Base-by-base conservation (phyloP, 2,113 vertebrate species). In the Neolamprologus hecqui region DNA sequence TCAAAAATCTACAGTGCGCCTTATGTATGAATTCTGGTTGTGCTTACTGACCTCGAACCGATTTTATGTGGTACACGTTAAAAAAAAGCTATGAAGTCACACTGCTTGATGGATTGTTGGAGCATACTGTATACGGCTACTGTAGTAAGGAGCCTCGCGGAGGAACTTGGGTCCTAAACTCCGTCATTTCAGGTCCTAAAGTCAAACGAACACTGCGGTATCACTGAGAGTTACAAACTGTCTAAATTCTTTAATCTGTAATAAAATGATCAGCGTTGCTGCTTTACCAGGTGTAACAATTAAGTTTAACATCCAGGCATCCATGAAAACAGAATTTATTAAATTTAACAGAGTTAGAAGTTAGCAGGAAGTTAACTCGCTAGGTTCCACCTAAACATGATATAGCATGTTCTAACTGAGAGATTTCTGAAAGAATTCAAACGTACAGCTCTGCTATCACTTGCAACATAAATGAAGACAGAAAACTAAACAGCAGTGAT, bases 111-210 rank as follows among this genome's bases (percentile, higher is more conserved):
- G 54, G 54, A 28, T 57, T 26, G 21, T 58, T 2, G 14, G 55
- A 58, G 55, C 13, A 31, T 58, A n/a, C n/a, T n/a, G n/a, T n/a
- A n/a, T 58, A 58, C 1, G 1, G 55, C 26, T 58, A 6, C 3
- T 0, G 14, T 58, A 31, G 26, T 31, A 8, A 17, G 55, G 26
- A 58, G 5, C 26, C 7, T 31, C 5, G 1, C 0, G 1, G 26
- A 31, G 26, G 0, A 58, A 58, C 9, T 5, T 9, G 55, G 7
- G 26, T 58, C 26, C 26, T 9, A 58, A 58, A 58, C 55, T 58
- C 55, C 2, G 1, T 15, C 4, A 0, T 0, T 26, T 14, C 11
- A 14, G 12, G 21, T 55, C 11, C 54, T 4, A 55, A 55, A 55
- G 11, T 13, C 11, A 55, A 55, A 58, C 6, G 1, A 55, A 3